Conservation (phyloP, 1,140 invertebrate species). For the Helicorthomorpha holstii region DNA sequence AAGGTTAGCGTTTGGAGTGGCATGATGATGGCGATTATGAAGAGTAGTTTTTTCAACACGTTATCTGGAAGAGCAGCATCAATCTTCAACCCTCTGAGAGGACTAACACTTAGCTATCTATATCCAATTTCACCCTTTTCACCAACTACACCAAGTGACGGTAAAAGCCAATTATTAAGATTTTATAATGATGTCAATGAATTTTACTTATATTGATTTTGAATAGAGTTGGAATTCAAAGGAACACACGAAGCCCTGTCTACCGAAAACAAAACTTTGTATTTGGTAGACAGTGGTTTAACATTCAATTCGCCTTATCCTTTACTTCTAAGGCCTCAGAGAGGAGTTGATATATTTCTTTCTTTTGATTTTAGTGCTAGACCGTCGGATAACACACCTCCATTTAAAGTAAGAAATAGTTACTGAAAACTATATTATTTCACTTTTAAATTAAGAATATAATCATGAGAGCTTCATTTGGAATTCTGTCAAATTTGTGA, state of each 20-base stretch:
- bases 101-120: slow-evolving; percentile 24
- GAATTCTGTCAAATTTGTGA: too few species aligned
- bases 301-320: slow-evolving; percentile 34
- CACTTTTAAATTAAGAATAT: too few species aligned
- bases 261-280: slow-evolving; percentile 27
- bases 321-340: slow-evolving; percentile 27
- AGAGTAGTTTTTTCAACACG: slow-evolving; percentile 20
- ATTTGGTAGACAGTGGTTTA: slow-evolving; percentile 32
- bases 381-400: slow-evolving; percentile 23
- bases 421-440: too few species aligned
- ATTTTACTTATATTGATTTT: slow-evolving; percentile 1
- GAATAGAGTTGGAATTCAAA: slow-evolving; percentile 24
- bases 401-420: slow-evolving; percentile 27
- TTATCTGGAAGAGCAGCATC: slow-evolving; percentile 29
- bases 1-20: slow-evolving; percentile 12
- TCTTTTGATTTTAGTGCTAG: slow-evolving; percentile 33
- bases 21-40: slow-evolving; percentile 13
- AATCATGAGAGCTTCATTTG: too few species aligned
- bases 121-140: slow-evolving; percentile 27
- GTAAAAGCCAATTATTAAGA: slow-evolving; percentile 11
- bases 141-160: slow-evolving; percentile 15
- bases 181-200: not conserved
- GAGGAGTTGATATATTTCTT: slow-evolving; percentile 28
- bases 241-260: slow-evolving; percentile 26
- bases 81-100: slow-evolving; percentile 32